Evolutionary conservation across 1,140 invertebrate species (phyloP).

Genomic region (Heliconius nattereri): DNA sequence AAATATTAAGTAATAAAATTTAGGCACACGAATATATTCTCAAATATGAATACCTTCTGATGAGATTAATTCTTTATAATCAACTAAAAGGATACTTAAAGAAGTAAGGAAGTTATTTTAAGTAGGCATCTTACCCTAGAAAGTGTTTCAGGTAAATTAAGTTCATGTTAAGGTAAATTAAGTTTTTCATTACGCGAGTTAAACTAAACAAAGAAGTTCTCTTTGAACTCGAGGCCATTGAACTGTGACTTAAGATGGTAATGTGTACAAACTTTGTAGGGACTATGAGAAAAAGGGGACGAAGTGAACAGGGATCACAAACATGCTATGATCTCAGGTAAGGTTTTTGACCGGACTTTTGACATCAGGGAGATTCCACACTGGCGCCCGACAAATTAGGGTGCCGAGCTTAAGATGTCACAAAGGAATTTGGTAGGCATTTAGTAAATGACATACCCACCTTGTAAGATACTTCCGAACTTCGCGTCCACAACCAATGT

Average conservation of each 20-base stretch:
- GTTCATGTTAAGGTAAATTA: neutral
- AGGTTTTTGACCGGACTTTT: conserved; percentile 61
- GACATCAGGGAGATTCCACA: conserved; percentile 50
- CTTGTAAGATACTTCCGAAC: conserved; percentile 17
- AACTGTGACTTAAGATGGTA: conserved; percentile 46
- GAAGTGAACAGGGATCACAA: conserved; percentile 40
- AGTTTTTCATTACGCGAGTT: neutral
- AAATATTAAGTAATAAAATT: neutral
- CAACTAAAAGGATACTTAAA: no score
- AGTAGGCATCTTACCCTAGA: neutral
- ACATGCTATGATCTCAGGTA: conserved; percentile 48
- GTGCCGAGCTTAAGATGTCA: conserved; percentile 62
- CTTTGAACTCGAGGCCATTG: conserved; percentile 38
- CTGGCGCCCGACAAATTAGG: conserved; percentile 61
- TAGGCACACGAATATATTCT: neutral
- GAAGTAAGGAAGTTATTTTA: no score
- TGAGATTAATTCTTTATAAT: no score
- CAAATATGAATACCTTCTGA: no score
- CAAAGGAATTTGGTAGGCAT: conserved; percentile 50
- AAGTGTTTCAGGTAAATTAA: neutral
- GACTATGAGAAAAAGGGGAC: conserved; percentile 41
- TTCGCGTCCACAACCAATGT: conserved; percentile 24
- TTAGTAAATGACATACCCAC: conserved; percentile 42
- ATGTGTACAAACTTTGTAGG: conserved; percentile 30
- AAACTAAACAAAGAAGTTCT: conserved; percentile 22